Conservation (phyloP, 2,888 invertebrate genomes). For the Augiades crinisus region DNA sequence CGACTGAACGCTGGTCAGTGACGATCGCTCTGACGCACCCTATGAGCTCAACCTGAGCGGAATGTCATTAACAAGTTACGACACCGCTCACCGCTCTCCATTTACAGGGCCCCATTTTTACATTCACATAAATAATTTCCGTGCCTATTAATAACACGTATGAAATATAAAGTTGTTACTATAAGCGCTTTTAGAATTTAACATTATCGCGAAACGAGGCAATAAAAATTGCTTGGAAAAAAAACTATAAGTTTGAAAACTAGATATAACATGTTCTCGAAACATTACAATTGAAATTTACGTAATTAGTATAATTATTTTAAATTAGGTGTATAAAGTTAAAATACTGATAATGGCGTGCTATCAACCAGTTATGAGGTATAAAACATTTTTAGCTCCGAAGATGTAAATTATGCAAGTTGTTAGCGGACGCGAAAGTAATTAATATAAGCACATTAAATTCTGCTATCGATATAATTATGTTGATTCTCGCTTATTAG, state of each 20-base stretch:
- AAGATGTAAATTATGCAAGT: conserved; percentile 1
- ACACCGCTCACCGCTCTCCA: conserved; percentile 50
- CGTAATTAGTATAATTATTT: no score
- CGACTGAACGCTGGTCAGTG: conserved; percentile 51
- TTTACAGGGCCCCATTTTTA: conserved; percentile 45
- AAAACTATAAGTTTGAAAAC: no score
- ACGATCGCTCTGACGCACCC: conserved; percentile 69
- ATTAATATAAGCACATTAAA: conserved; percentile 5
- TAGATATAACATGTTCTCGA: no score
- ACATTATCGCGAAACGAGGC: no score
- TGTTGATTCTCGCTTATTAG: background rate
- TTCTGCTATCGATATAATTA: background rate
- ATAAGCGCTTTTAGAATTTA: no score
- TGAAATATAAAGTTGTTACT: no score
- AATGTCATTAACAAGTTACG: conserved; percentile 73
- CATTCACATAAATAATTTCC: conserved; percentile 36
- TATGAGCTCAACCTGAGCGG: conserved; percentile 54
- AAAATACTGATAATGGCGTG: background rate
- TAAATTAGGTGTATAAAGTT: no score
- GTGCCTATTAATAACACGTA: no score
- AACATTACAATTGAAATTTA: no score
- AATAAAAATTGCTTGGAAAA: no score
- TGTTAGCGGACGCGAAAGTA: background rate
- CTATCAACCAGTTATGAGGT: background rate
- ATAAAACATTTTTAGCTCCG: background rate